A percentile compares a stretch with the other conserved stretches of the same genome.
phyloP scores from a whole-genome alignment of 2,113 vertebrate species.

The Rattus norvegicus region DNA sequence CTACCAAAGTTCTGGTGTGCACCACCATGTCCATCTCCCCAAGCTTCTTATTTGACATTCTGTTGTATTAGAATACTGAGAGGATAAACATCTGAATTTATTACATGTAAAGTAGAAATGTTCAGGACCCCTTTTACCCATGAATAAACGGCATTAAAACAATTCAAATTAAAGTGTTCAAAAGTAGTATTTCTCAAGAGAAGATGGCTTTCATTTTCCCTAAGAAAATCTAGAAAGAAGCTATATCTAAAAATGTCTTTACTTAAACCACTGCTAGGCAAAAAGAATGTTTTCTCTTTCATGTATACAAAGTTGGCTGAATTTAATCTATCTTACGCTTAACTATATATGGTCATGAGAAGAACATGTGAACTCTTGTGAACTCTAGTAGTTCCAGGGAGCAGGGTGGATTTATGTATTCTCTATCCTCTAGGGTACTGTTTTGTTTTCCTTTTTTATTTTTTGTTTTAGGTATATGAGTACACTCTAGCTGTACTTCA shows the following conservation, averaged over 20 bases:
- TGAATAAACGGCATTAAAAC: conserved; percentile 26
- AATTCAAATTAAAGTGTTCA: conserved; percentile 24
- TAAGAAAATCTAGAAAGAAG: background rate
- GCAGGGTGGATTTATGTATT: background rate
- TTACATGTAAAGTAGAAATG: conserved; percentile 8
- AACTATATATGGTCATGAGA: conserved; percentile 3
- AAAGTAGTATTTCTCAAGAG: conserved; percentile 36
- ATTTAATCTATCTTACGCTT: background rate
- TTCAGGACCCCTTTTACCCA: background rate
- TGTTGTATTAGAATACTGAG: conserved; percentile 52
- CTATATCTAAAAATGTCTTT: background rate
- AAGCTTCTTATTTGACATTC: background rate
- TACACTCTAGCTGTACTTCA: no score
- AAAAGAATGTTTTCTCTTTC: background rate
- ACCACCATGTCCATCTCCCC: background rate
- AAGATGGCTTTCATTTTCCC: background rate
- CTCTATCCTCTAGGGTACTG: background rate
- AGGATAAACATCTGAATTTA: background rate
- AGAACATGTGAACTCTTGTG: background rate
- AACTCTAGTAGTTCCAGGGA: no score
- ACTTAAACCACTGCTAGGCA: conserved; percentile 14
- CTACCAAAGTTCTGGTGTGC: background rate
- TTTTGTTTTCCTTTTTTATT: background rate
- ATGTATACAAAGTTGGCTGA: background rate
- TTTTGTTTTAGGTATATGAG: no score